phyloP scores from a whole-genome alignment of 2,113 vertebrate genomes.

The Thalassoma bifasciatum region DNA sequence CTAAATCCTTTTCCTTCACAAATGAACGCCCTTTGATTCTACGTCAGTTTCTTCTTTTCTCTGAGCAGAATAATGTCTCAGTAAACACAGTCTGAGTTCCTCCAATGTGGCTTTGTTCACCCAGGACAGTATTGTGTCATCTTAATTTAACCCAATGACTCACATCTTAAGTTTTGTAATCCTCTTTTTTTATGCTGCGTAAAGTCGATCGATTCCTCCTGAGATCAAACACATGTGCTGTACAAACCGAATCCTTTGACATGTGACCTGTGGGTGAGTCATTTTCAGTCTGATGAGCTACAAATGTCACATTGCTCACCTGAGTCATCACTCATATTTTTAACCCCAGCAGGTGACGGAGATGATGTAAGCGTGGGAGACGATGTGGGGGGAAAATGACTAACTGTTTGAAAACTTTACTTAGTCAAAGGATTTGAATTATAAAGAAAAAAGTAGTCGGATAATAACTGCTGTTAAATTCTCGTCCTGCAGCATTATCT shows the following conservation, averaged over 20 bases:
- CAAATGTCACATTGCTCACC: constrained; percentile 48
- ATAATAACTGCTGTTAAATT: not conserved
- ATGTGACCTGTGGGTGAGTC: constrained; percentile 32
- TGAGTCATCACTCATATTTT: constrained; percentile 29
- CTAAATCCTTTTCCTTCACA: no score
- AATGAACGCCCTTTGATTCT: no score
- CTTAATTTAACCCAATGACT: no score
- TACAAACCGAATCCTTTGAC: constrained; percentile 23
- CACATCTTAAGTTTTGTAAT: not conserved
- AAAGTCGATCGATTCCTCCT: not conserved
- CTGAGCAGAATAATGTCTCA: no score
- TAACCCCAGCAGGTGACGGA: not conserved
- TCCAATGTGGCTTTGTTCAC: no score
- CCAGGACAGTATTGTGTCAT: no score
- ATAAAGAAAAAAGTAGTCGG: no score
- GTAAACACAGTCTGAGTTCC: no score
- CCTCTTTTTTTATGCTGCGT: not conserved
- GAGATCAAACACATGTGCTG: not conserved
- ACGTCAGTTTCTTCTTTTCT: no score
- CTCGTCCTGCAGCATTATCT: no score
- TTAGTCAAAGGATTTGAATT: not conserved
- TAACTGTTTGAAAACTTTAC: not conserved
- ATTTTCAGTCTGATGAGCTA: constrained; percentile 27
- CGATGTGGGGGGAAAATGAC: not conserved
- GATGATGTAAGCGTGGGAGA: not conserved